phyloP scores from a whole-genome alignment of 2,113 vertebrate genomes.

The Promerops cafer region DNA sequence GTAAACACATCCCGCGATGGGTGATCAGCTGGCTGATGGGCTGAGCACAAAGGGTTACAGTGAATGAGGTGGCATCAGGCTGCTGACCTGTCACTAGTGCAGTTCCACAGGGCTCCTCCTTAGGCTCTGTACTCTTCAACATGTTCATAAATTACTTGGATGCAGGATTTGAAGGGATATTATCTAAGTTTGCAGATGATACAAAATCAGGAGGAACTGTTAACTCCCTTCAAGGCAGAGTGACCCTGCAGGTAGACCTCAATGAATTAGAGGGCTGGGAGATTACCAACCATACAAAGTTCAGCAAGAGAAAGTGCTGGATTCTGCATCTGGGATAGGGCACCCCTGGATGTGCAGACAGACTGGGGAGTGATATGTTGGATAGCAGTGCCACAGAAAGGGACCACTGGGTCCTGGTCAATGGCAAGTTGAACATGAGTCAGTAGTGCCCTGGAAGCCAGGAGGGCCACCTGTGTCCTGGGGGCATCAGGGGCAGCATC shows the following conservation, averaged over 20 bases:
- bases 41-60: not conserved
- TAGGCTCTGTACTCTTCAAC: not conserved
- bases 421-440: fast-evolving
- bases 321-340: not conserved
- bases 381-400: not conserved
- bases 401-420: fast-evolving
- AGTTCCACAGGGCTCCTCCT: not conserved
- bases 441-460: not conserved
- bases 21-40: not conserved
- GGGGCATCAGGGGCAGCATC: not conserved
- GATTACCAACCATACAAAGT: not conserved
- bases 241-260: not conserved
- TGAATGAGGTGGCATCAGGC: not conserved
- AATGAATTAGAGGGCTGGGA: not conserved
- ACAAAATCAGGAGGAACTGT: not conserved
- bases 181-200: not conserved
- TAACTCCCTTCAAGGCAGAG: not conserved
- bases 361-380: not conserved
- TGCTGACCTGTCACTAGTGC: not conserved
- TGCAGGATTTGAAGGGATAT: not conserved
- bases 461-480: not conserved
- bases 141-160: not conserved
- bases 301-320: not conserved
- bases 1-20: fast-evolving
- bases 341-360: not conserved